These are phyloP conservation scores for Athalia circularis DNA, from an alignment of 2,888 invertebrate species.

Conservation along the genomic window DNA sequence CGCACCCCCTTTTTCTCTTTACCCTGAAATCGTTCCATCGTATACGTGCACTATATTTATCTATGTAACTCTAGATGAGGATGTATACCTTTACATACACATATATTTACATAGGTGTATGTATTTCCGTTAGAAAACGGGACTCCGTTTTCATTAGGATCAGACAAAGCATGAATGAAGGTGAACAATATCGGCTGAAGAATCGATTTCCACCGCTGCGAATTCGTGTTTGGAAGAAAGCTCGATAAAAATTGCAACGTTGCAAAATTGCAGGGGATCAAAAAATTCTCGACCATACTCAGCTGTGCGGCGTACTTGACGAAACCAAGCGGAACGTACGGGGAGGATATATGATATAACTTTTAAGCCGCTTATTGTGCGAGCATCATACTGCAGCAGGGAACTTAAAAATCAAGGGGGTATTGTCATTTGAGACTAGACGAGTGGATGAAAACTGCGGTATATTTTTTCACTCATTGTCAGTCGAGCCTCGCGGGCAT, in stretches of 20 bases:
- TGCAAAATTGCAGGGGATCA: too few relatives aligned
- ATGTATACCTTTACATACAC: background rate
- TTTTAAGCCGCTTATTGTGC: constrained; percentile 20
- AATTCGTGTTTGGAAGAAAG: too few relatives aligned
- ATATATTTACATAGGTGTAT: background rate
- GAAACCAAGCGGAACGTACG: background rate
- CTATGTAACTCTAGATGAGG: background rate
- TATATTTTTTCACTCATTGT: constrained; percentile 23
- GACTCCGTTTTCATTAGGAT: too few relatives aligned
- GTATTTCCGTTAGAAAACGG: background rate
- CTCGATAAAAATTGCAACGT: too few relatives aligned
- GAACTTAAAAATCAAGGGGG: constrained; percentile 36
- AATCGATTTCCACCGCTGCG: too few relatives aligned
- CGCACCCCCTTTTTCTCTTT: background rate
- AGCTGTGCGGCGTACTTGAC: background rate
- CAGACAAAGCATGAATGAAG: too few relatives aligned
- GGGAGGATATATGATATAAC: constrained; percentile 8
- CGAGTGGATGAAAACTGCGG: constrained; percentile 14
- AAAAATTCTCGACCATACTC: background rate
- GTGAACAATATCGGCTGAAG: too few relatives aligned
- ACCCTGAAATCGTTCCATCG: background rate
- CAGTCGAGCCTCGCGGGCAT: background rate
- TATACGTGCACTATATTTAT: constrained; percentile 1
- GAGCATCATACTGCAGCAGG: constrained; percentile 25
- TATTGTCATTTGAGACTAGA: constrained; percentile 22